Conservation (phyloP, 2,797 vertebrate species). For the Trematomus bernacchii region DNA sequence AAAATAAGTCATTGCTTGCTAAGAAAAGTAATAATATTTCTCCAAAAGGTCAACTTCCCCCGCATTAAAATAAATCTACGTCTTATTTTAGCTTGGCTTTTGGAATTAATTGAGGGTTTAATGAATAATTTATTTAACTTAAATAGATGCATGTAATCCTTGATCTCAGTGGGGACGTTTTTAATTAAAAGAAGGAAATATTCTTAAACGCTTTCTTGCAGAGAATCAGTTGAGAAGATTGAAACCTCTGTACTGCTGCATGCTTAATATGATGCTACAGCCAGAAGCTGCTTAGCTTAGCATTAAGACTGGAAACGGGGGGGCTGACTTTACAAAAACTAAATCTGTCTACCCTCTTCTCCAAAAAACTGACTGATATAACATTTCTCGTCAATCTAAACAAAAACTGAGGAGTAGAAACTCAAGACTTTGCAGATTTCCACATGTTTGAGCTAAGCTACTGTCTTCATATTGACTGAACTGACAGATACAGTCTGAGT, state of each 20-base stretch:
- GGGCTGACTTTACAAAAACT: background rate
- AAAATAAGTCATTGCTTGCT: background rate
- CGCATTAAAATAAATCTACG: background rate
- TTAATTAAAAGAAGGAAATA: background rate
- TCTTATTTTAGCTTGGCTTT: background rate
- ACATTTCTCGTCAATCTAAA: too few species aligned
- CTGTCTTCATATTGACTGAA: background rate
- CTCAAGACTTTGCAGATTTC: background rate
- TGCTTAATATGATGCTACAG: background rate
- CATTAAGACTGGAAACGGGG: background rate
- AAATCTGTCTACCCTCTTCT: too few species aligned
- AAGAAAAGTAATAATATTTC: background rate
- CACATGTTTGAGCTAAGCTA: background rate
- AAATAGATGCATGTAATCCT: background rate
- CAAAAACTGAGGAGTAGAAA: background rate
- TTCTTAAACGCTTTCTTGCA: background rate
- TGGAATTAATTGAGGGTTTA: background rate
- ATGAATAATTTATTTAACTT: background rate
- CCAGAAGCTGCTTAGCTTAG: background rate
- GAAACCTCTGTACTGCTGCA: background rate
- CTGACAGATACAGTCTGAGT: background rate
- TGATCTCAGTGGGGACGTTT: too few species aligned
- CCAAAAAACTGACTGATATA: too few species aligned
- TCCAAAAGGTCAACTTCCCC: background rate
- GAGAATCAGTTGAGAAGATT: background rate